These are phyloP conservation scores for Apotomis capreana DNA, from an alignment of 2,888 invertebrate species.

Conservation along the genomic window DNA sequence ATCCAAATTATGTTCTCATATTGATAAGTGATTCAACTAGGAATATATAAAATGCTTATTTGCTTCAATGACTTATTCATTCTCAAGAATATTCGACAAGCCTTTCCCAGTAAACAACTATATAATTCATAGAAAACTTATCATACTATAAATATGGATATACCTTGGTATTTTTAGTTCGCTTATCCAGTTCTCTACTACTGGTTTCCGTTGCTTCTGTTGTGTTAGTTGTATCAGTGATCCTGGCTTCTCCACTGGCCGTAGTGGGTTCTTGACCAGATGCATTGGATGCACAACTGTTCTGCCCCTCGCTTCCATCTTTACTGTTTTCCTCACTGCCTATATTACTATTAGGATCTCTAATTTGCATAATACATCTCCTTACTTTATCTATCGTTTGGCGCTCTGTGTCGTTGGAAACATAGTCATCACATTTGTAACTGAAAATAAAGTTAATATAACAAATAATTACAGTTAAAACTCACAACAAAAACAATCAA, in stretches of 20 bases:
- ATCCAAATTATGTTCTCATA: no score
- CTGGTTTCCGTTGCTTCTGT: constrained; percentile 53
- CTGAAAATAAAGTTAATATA: constrained; percentile 70
- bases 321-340: constrained; percentile 61
- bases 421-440: constrained; percentile 91
- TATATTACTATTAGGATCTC: constrained; percentile 52
- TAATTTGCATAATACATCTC: constrained; percentile 70
- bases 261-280: constrained; percentile 50
- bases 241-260: constrained; percentile 49
- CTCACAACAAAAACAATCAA: no score
- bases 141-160: constrained; percentile 23
- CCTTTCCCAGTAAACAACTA: constrained; percentile 3
- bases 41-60: no score
- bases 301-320: constrained; percentile 55
- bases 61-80: constrained; percentile 11
- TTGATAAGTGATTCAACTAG: no score
- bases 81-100: background rate
- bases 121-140: constrained; percentile 27
- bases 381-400: constrained; percentile 83
- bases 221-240: constrained; percentile 47
- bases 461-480: background rate
- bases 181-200: constrained; percentile 61
- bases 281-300: constrained; percentile 50
- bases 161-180: constrained; percentile 66
- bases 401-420: constrained; percentile 86